Base-by-base conservation (phyloP, 2,113 vertebrate genomes). In the Ictalurus punctatus region DNA sequence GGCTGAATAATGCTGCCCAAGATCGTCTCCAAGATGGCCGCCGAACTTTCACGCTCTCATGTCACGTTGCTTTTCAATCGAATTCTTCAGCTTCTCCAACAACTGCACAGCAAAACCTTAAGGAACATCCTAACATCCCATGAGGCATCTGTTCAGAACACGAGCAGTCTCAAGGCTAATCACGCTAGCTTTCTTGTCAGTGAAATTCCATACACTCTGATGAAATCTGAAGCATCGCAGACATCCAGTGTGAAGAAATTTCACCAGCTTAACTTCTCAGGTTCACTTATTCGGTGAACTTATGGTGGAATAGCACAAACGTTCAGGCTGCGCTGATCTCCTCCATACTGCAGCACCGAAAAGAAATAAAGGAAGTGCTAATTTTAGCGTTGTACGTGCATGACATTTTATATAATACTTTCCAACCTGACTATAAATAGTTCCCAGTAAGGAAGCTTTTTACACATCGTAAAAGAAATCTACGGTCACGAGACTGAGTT, bases 271-370 rank as follows among this genome's bases (percentile, higher is more conserved):
- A 23, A 40, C 37, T 52, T 82, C 78, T 80, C 6, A n/a, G n/a
- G n/a, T n/a, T n/a, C n/a, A n/a, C n/a, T n/a, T n/a, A n/a, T n/a
- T 34, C 12, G 80, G 30, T 81, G 78, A 81, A 81, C 78, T 56
- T 80, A 10, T 52, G 48, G 48, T 30, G 27, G 8, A 27, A 6
- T 6, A 48, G 48, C 16, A 6, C 8, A 54, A 16, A 79, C 0
- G 76, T 48, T 79, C 74, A 56, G 27, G 48, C 48, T 56, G 27
- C 16, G 27, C 23, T 34, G 54, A 37, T 54, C 27, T 56, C 78
- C 73, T 23, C 30, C 14, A 16, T 37, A 34, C 4, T 67, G 27
- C 37, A 40, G 76, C 3, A 79, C 48, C 6, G 1, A 82, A 61
- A 61, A 82, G 23, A 61, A 82, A 59, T 23, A 23, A 23, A 10